Evolutionary conservation across 2,888 invertebrate species (phyloP).

Genomic region (Antitype chi): DNA sequence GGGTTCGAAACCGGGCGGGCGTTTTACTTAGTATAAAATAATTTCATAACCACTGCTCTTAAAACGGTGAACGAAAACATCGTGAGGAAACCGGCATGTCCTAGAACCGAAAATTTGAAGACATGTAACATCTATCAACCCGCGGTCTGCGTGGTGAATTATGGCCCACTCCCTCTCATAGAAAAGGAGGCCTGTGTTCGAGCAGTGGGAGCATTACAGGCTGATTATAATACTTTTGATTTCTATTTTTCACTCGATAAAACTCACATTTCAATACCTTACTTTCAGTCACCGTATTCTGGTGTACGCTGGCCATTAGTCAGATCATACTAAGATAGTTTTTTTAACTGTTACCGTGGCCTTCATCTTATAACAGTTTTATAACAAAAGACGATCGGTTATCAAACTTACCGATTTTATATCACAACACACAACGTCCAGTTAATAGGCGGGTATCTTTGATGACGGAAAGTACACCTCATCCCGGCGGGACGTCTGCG

Average conservation of each 20-base stretch:
- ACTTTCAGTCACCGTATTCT: neutral
- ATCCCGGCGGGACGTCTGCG: conserved; percentile 3
- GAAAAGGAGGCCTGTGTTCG: too few species aligned
- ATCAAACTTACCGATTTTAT: neutral
- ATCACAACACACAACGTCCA: neutral
- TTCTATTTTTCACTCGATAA: neutral
- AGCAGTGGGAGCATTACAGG: too few species aligned
- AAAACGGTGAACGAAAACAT: too few species aligned
- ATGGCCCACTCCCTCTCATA: too few species aligned
- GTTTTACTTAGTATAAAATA: too few species aligned
- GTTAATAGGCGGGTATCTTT: conserved; percentile 7
- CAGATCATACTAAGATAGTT: neutral
- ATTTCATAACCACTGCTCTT: too few species aligned
- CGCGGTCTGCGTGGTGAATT: too few species aligned
- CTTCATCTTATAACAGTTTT: neutral
- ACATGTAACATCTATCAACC: too few species aligned
- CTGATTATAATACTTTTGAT: neutral
- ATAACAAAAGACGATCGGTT: neutral
- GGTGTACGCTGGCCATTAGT: neutral
- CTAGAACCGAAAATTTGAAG: too few species aligned
- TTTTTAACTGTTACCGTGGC: neutral
- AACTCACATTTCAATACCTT: neutral
- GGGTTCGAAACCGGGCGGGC: too few species aligned
- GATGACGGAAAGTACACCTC: conserved; percentile 13
- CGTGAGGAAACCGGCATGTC: too few species aligned